Conservation (phyloP, 2,113 vertebrate genomes). For the Pseudopipra pipra region DNA sequence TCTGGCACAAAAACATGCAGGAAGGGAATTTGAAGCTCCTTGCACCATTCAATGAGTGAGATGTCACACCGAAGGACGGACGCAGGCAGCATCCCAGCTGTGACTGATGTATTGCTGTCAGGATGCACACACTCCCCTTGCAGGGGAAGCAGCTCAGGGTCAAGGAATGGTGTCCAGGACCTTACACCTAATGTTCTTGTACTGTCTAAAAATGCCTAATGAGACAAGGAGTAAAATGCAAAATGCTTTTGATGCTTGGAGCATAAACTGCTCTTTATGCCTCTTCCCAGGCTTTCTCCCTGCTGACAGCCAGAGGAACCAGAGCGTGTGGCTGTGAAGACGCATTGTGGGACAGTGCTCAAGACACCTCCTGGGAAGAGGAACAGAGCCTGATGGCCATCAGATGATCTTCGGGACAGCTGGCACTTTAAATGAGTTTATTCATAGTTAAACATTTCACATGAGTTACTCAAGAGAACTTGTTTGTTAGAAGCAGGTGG, state of each 20-base stretch:
- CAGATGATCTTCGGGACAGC: not conserved
- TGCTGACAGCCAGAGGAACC: not conserved
- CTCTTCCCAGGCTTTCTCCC: not conserved
- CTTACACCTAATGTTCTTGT: not conserved
- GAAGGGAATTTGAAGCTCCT: not conserved
- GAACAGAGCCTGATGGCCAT: not conserved
- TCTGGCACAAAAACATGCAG: not conserved
- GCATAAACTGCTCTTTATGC: not conserved
- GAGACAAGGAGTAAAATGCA: not conserved
- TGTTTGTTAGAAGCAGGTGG: conserved; percentile 49
- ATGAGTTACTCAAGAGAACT: conserved; percentile 22
- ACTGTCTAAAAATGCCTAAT: not conserved
- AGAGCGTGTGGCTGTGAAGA: not conserved
- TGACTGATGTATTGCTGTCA: not conserved
- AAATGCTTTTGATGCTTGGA: not conserved
- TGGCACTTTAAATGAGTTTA: not conserved
- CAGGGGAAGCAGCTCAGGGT: rapidly evolving
- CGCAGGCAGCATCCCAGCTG: not conserved
- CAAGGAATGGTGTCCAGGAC: not conserved
- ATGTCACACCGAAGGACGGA: not conserved
- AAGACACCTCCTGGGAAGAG: not conserved
- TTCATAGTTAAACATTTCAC: conserved; percentile 16
- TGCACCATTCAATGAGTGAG: not conserved
- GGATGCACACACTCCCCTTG: not conserved
- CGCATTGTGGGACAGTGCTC: not conserved